phyloP scores from a whole-genome alignment of 2,888 invertebrate genomes.

The Sesamia inferens region DNA sequence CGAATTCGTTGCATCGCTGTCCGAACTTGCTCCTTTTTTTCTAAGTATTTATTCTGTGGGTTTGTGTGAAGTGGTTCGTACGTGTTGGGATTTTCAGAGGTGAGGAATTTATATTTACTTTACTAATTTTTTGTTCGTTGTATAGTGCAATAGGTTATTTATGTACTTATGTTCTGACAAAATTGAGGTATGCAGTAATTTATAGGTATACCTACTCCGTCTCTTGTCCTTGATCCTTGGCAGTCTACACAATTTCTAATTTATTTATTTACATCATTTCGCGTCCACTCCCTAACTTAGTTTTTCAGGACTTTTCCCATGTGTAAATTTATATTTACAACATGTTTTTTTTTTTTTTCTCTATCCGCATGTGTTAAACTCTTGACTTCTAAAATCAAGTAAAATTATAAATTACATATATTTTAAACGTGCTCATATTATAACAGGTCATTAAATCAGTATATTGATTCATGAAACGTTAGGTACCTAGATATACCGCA shows the following conservation, averaged over 20 bases:
- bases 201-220: not conserved
- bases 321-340: not conserved
- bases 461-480: not conserved
- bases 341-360: not conserved
- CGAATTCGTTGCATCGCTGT: conserved; percentile 50
- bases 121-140: not conserved
- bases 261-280: not conserved
- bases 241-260: not conserved
- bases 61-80: conserved; percentile 57
- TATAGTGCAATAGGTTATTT: not conserved
- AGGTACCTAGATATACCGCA: not conserved
- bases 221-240: conserved; percentile 3
- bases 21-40: conserved; percentile 42
- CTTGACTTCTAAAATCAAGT: not conserved
- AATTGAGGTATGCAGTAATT: not conserved
- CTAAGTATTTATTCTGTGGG: conserved; percentile 53
- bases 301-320: not conserved
- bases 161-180: not conserved
- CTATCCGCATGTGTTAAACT: not conserved
- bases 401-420: not conserved
- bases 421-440: not conserved
- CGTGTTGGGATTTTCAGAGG: conserved; percentile 49
- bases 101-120: conserved; percentile 35
- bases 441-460: not conserved
- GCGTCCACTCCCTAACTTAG: too few species aligned